A percentile compares a stretch with the other conserved stretches of the same genome.
These are phyloP conservation scores for Scomberomorus guttatus DNA, from an alignment of 2,797 vertebrate genomes.

Conservation along the genomic window DNA sequence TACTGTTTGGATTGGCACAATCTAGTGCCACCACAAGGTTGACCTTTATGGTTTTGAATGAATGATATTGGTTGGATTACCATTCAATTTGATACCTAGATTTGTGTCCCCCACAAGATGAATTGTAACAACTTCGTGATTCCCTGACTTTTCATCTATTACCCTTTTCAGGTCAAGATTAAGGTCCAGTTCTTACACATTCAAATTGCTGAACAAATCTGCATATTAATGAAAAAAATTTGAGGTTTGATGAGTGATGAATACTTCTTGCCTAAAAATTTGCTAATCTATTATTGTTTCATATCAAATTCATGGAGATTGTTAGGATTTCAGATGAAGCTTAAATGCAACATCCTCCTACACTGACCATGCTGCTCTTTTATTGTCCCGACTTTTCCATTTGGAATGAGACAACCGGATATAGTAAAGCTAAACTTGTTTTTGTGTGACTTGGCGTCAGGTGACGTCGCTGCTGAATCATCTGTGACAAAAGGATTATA, in stretches of 20 bases:
- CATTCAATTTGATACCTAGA: too few relatives aligned
- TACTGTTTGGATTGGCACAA: too few relatives aligned
- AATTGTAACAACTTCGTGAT: too few relatives aligned
- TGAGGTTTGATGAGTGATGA: neutral
- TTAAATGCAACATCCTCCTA: neutral
- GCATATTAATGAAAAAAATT: conserved; percentile 12
- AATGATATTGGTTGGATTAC: too few relatives aligned
- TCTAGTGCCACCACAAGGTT: too few relatives aligned
- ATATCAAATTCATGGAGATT: neutral
- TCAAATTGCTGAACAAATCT: neutral
- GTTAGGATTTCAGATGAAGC: neutral
- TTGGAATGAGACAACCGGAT: conserved; percentile 25
- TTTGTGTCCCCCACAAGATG: too few relatives aligned
- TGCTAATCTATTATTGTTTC: neutral
- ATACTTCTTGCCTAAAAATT: neutral
- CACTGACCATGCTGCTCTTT: neutral
- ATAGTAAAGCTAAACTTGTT: conserved; percentile 28
- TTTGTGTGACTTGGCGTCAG: conserved; percentile 47
- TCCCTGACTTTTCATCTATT: too few relatives aligned
- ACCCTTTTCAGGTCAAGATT: too few relatives aligned
- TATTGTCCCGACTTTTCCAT: conserved; percentile 4
- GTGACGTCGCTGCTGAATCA: conserved; percentile 42
- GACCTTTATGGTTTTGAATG: too few relatives aligned
- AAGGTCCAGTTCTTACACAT: too few relatives aligned
- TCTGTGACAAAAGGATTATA: conserved; percentile 53